A percentile compares a stretch with the other conserved stretches of the same genome.
Conservation (phyloP, 2,888 invertebrate species). For the Neoitamus cyanurus region DNA sequence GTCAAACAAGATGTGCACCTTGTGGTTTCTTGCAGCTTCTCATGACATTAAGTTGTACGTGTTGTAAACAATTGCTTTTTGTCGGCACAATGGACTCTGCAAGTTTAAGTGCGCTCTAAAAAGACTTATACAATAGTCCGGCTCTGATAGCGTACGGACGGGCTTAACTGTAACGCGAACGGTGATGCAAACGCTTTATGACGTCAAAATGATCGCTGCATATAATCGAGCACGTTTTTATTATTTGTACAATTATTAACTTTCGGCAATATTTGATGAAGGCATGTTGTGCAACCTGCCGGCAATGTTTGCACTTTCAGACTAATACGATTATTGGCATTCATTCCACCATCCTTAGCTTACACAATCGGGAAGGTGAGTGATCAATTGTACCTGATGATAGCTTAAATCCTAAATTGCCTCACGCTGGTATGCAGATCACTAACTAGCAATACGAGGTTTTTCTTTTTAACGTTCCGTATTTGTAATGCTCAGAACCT, state of each 20-base stretch:
- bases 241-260: background rate
- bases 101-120: background rate
- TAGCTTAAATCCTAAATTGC: background rate
- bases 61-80: conserved; percentile 10
- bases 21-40: background rate
- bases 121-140: background rate
- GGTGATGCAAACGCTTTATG: background rate
- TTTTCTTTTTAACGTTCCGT: background rate
- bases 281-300: background rate
- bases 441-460: background rate
- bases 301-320: background rate
- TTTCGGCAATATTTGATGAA: background rate
- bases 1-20: conserved; percentile 5
- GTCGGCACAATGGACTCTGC: background rate
- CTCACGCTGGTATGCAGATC: background rate
- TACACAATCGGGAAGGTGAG: background rate
- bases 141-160: background rate
- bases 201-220: background rate
- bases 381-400: background rate
- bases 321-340: background rate
- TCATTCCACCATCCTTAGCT: background rate
- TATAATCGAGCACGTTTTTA: conserved; percentile 4
- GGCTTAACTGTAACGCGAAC: background rate
- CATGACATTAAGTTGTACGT: conserved; percentile 19
- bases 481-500: background rate